Conservation (phyloP, 2,888 invertebrate genomes). For the Empis livida region DNA sequence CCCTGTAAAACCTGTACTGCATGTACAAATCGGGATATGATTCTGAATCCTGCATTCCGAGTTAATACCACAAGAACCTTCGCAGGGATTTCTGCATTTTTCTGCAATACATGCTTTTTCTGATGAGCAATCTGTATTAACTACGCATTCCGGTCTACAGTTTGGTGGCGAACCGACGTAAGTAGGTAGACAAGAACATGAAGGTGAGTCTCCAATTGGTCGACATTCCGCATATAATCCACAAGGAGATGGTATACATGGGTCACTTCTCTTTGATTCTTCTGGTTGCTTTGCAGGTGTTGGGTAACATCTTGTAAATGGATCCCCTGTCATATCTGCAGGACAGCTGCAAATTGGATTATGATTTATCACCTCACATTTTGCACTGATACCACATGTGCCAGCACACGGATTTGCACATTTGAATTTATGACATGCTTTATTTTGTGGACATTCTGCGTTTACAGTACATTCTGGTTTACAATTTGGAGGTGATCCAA, state of each 20-base stretch:
- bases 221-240: conserved; percentile 57
- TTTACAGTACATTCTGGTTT: conserved; percentile 74
- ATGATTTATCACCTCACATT: conserved; percentile 68
- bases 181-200: conserved; percentile 49
- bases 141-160: conserved; percentile 50
- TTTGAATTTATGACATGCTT: conserved; percentile 69
- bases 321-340: conserved; percentile 61
- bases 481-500: conserved; percentile 69
- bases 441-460: conserved; percentile 64
- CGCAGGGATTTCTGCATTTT: conserved; percentile 58
- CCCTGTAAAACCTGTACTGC: conserved; percentile 46
- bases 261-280: conserved; percentile 34
- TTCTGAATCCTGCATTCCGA: conserved; percentile 57
- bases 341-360: conserved; percentile 72
- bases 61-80: conserved; percentile 57
- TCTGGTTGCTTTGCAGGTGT: conserved; percentile 16
- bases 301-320: conserved; percentile 60
- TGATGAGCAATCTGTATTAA: conserved; percentile 51
- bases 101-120: conserved; percentile 55
- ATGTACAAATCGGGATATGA: conserved; percentile 55
- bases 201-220: conserved; percentile 43
- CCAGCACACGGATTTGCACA: conserved; percentile 73
- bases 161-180: conserved; percentile 58
- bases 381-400: conserved; percentile 63
- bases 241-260: conserved; percentile 62